These are phyloP conservation scores for Oegoconia quadripuncta DNA, from an alignment of 2,888 invertebrate genomes.

Conservation along the genomic window DNA sequence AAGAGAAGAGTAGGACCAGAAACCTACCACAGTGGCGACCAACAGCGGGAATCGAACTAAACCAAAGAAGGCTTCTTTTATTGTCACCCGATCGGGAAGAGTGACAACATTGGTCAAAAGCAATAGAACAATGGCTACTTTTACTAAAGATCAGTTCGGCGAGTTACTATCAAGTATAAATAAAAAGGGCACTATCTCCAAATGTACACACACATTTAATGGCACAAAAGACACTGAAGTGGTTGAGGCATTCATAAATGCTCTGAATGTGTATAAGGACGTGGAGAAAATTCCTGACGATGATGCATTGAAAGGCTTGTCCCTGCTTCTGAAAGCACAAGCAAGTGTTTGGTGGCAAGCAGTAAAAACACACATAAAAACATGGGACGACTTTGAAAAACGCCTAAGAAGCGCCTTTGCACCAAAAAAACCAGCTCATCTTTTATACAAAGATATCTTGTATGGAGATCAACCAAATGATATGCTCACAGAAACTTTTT, in stretches of 20 bases:
- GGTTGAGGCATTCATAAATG: not conserved
- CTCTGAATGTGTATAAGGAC: not conserved
- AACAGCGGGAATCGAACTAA: too few relatives aligned
- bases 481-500: not conserved
- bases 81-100: too few relatives aligned
- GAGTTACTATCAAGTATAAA: too few relatives aligned
- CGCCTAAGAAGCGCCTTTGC: not conserved
- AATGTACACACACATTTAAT: not conserved
- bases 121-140: too few relatives aligned
- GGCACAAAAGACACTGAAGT: not conserved
- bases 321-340: not conserved
- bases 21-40: too few relatives aligned
- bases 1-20: too few relatives aligned
- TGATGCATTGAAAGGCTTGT: not conserved
- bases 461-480: not conserved
- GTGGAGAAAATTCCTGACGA: not conserved
- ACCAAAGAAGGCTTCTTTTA: too few relatives aligned
- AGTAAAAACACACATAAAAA: not conserved
- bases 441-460: not conserved
- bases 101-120: too few relatives aligned
- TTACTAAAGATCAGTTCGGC: too few relatives aligned
- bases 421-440: not conserved
- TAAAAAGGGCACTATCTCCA: too few relatives aligned
- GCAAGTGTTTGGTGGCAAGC: conserved; percentile 1
- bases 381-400: conserved; percentile 1